Base-by-base conservation (phyloP, 1,140 invertebrate genomes). In the Gonioctena quinquepunctata region DNA sequence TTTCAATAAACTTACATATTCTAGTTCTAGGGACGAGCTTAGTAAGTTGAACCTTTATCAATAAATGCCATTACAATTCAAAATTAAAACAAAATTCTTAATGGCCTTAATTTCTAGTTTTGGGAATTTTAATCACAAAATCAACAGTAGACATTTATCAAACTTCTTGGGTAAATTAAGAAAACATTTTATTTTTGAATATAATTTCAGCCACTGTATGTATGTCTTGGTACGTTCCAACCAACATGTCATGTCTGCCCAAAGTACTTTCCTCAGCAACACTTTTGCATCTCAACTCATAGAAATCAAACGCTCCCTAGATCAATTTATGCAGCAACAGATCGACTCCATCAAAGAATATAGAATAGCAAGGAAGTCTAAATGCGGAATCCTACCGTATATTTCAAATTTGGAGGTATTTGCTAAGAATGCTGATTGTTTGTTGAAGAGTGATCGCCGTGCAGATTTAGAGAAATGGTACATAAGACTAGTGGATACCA, bases 401-500 rank as follows among this genome's bases (percentile, higher is more conserved):
- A 92, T 98, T 19, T 90, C 92, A 70, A 95, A 96, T 85, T 95
- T 98, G 85, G 94, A 95, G 88, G 91, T 92, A 75, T 97, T 98
- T 88, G 92, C 94, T 6, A 88, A 88, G 72, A 94, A 91, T 65
- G 92, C 95, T 48, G 96, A 98, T 84, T 88, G 85, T 56, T 94
- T 98, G 60, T 96, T 98, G 67, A 91, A 91, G 76, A 94, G 94
- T 25, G 93, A 96, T 69, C 87, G 97, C 54, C 90, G 96, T 75
- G 91, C 93, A n/a, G 97, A 99, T 85, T 88, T 99, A 68, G 96
- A 99, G 79, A 96, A 97, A 80, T 98, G 97, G 90, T 98, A 99
- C 83, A 88, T 89, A 6, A 89, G 93, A 83, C 85, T 99, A 62
- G 89, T 96, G 1, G 87, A 86, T 69, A 91, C 90, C n/a, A 94